Conservation (phyloP, 2,797 vertebrate genomes). For the Pelobates cultripes region DNA sequence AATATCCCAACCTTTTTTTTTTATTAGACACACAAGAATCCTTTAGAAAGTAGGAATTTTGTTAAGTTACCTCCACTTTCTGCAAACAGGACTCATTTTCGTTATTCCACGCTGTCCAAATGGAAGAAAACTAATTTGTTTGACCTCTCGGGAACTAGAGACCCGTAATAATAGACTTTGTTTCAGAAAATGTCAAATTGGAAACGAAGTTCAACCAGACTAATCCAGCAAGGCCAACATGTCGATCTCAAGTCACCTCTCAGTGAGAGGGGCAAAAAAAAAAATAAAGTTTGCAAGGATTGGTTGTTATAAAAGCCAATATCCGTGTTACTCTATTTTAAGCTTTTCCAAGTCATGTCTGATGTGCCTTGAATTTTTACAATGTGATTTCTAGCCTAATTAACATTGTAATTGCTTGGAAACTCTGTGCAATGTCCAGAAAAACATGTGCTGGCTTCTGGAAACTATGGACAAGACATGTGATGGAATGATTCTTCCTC, state of each 20-base stretch:
- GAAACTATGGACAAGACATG: slow-evolving; percentile 19
- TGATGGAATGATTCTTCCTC: slow-evolving; percentile 9
- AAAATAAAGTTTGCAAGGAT: background rate
- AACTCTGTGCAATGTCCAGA: slow-evolving; percentile 31
- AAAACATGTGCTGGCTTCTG: slow-evolving; percentile 33
- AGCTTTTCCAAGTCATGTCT: slow-evolving; percentile 19
- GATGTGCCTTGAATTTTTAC: slow-evolving; percentile 49
- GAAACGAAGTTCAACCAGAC: slow-evolving; percentile 21
- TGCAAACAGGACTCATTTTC: slow-evolving; percentile 56
- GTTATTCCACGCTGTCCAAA: slow-evolving; percentile 21
- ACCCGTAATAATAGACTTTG: slow-evolving; percentile 5
- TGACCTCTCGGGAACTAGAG: slow-evolving; percentile 26
- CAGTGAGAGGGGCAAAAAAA: background rate
- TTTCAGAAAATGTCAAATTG: slow-evolving; percentile 15
- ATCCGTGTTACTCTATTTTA: slow-evolving; percentile 56
- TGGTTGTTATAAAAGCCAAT: slow-evolving; percentile 30
- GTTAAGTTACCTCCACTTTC: slow-evolving; percentile 62
- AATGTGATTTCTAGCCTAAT: slow-evolving; percentile 41
- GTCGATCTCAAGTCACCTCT: slow-evolving; percentile 6
- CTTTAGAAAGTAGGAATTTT: background rate
- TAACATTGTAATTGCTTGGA: slow-evolving; percentile 42
- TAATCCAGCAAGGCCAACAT: slow-evolving; percentile 14
- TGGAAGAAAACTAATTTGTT: slow-evolving; percentile 34
- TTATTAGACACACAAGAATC: background rate
- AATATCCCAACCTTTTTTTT: too few species aligned